Conservation (phyloP, 1,140 invertebrate genomes). For the Drosophila repleta region DNA sequence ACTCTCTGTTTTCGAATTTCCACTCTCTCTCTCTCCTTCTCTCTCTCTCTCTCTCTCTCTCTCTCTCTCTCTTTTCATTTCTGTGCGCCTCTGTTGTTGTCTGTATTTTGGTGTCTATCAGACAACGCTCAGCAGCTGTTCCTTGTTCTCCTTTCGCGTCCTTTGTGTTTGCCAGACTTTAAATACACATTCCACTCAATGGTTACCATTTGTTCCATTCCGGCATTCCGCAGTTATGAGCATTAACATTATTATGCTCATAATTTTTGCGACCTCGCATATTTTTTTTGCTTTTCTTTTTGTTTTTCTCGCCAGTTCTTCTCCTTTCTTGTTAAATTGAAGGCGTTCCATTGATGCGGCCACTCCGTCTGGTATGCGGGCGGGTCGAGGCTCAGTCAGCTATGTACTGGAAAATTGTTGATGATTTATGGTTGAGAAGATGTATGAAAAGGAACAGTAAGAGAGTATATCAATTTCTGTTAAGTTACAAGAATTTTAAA, state of each 20-base stretch:
- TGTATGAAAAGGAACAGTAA: neutral
- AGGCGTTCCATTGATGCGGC: slow-evolving; percentile 1
- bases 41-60: neutral
- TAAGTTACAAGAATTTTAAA: neutral
- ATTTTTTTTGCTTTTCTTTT: slow-evolving; percentile 1
- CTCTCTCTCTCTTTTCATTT: neutral
- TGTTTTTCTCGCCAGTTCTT: neutral
- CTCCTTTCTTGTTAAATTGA: no score
- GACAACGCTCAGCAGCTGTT: slow-evolving; percentile 9
- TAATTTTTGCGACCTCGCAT: slow-evolving; percentile 16
- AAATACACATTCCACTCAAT: slow-evolving; percentile 18
- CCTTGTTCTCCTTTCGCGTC: no score
- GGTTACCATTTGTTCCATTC: slow-evolving; percentile 11
- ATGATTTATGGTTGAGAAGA: slow-evolving; percentile 1
- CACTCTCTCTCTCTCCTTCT: neutral
- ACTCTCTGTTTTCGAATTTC: neutral
- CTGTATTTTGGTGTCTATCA: slow-evolving; percentile 10
- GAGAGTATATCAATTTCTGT: neutral
- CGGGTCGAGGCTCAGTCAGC: neutral
- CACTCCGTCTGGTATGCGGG: neutral
- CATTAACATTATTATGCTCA: slow-evolving; percentile 30
- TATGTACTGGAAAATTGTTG: slow-evolving; percentile 11
- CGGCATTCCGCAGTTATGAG: slow-evolving; percentile 1
- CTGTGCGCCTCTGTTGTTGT: neutral
- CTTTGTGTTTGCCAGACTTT: slow-evolving; percentile 29